Evolutionary conservation across 2,888 invertebrate genomes (phyloP), one percentile per base, ranked within the genome.

Genomic region (Pyrrhia umbra): DNA sequence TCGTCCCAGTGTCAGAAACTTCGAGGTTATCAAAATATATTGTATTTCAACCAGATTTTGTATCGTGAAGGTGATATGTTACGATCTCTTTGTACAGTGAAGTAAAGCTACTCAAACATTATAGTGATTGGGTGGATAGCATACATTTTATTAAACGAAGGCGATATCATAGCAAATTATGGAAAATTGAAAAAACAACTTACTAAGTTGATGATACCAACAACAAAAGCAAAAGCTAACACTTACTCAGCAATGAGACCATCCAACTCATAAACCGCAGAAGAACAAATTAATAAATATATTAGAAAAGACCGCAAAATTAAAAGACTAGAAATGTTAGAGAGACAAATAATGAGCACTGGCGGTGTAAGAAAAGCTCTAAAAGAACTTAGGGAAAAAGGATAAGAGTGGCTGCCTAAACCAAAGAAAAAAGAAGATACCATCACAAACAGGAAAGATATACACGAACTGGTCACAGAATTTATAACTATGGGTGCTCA

Each of bases 11-110:
- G 39, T 47, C 50, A 54, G 6, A 20, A 55, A 57, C 18, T 9
- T 59, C 49, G 66, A 73, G 70, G 50, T 54, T 34, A 64, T 50
- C 52, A 64, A 69, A 62, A 69, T 60, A 47, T 40, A 57, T 75
- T 45, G 57, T 52, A 45, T 23, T 27, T 25, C 54, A 34, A 8
- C 25, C 27, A 55, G 20, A 65, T 60, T 43, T 50, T 30, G n/a
- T 57, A 34, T 20, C 43, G 15, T 25, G n/a, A 40, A 46, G 16
- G 10, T 9, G 8, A 40, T 52, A 47, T 30, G 10, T 37, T 40
- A 30, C 25, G 18, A 52, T 34, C 18, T 43, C 49, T 30, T 50
- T 37, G 16, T 21, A 21, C 6, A 1, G 15, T 65, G 27, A 27
- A 40, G 16, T 13, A 23, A 10, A 4, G 18, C 6, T 34, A n/a